Percentiles rank a stretch among this genome's conserved stretches.
Evolutionary conservation across 23 tunicate species (phyloP).

Genomic region (Aplidium turbinatum): DNA sequence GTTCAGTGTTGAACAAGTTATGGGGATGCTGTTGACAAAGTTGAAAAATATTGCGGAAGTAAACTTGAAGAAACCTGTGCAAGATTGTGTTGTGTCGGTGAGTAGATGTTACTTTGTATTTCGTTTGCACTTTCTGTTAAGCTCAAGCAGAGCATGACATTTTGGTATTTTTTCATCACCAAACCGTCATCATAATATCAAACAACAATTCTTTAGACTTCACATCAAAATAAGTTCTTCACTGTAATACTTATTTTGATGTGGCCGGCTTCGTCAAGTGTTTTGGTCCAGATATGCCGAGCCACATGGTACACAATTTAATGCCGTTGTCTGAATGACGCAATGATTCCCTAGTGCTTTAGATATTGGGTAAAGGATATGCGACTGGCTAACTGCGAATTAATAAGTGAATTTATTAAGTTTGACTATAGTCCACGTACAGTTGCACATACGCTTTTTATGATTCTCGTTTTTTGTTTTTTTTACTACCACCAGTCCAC

Average conservation of each 20-base stretch:
- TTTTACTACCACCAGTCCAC: too few species aligned
- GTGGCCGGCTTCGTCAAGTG: too few species aligned
- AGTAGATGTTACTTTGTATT: slow-evolving; percentile 13
- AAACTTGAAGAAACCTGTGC: slow-evolving; percentile 79
- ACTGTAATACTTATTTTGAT: background rate
- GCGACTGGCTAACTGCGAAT: too few species aligned
- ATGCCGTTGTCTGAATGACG: too few species aligned
- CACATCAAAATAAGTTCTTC: background rate
- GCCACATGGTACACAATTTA: too few species aligned
- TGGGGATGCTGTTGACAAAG: slow-evolving; percentile 87
- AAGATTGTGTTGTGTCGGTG: slow-evolving; percentile 95
- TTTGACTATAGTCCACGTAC: too few species aligned
- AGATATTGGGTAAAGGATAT: too few species aligned
- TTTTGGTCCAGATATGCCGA: too few species aligned
- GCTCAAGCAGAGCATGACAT: background rate
- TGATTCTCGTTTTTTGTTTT: too few species aligned
- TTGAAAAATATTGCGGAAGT: slow-evolving; percentile 75
- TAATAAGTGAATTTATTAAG: too few species aligned
- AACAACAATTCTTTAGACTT: slow-evolving; percentile 1
- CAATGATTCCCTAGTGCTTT: too few species aligned
- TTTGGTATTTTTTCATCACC: background rate
- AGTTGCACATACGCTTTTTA: too few species aligned
- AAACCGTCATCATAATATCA: background rate
- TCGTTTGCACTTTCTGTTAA: background rate
- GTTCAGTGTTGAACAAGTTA: slow-evolving; percentile 81